Evolutionary conservation across 2,113 vertebrate species (phyloP).

Genomic region (Tylochromis polylepis): DNA sequence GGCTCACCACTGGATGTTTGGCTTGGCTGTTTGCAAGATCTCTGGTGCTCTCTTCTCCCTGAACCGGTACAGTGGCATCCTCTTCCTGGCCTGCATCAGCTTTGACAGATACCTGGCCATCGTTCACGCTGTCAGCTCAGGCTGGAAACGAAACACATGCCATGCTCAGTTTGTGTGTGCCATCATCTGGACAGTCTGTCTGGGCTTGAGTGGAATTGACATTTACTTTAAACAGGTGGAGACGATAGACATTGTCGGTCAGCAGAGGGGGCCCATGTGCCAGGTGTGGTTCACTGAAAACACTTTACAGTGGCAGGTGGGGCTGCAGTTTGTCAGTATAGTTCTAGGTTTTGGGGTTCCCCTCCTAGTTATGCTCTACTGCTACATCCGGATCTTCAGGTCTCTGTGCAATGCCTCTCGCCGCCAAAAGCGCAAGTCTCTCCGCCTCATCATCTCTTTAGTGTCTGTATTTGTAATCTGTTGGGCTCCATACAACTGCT

Average conservation of each 20-base stretch:
- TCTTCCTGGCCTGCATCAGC: constrained; percentile 81
- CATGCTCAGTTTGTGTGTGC: constrained; percentile 70
- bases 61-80: constrained; percentile 77
- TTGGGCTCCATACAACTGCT: constrained; percentile 78
- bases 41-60: constrained; percentile 73
- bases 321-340: constrained; percentile 63
- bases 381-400: constrained; percentile 76
- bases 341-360: constrained; percentile 75
- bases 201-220: constrained; percentile 67
- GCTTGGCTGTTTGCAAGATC: constrained; percentile 70
- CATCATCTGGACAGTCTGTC: constrained; percentile 70
- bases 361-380: constrained; percentile 77
- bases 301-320: constrained; percentile 62
- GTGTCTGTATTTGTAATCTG: constrained; percentile 74
- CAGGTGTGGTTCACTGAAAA: constrained; percentile 32
- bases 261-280: constrained; percentile 32
- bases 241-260: rapidly evolving
- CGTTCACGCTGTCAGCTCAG: constrained; percentile 68
- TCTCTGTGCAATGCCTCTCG: constrained; percentile 68
- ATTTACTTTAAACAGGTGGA: constrained; percentile 62
- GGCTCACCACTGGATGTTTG: constrained; percentile 72
- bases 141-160: constrained; percentile 66
- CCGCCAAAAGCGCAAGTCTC: constrained; percentile 72
- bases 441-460: constrained; percentile 68
- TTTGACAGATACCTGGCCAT: constrained; percentile 81